These are phyloP conservation scores for Morone chrysops DNA, from an alignment of 2,113 vertebrate species.

Conservation along the genomic window DNA sequence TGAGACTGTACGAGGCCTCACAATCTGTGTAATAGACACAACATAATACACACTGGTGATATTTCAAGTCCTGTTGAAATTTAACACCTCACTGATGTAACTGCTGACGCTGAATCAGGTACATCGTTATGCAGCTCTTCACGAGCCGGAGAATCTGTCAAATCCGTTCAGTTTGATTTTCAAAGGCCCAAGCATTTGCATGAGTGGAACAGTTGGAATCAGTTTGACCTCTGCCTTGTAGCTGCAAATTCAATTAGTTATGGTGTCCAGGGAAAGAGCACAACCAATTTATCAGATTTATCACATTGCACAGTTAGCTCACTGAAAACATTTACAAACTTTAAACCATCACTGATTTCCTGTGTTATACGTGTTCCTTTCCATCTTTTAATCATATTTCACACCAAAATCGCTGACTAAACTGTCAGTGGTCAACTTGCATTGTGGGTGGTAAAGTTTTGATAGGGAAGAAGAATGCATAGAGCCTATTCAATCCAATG, in stretches of 20 bases:
- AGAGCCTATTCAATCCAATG: too few species aligned
- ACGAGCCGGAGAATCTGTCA: slow-evolving; percentile 9
- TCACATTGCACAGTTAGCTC: background rate
- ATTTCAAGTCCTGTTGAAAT: background rate
- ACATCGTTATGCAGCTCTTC: slow-evolving; percentile 8
- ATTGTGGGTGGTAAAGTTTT: background rate
- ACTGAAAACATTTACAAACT: background rate
- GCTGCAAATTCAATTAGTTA: slow-evolving; percentile 40
- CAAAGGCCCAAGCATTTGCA: slow-evolving; percentile 38
- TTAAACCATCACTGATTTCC: background rate
- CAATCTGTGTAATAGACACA: background rate
- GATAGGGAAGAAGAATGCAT: background rate
- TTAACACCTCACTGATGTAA: background rate
- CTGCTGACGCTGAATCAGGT: slow-evolving; percentile 14
- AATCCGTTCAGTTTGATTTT: slow-evolving; percentile 24
- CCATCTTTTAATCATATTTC: background rate
- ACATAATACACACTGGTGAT: background rate
- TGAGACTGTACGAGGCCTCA: background rate
- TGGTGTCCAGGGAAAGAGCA: slow-evolving; percentile 18
- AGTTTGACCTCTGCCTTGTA: slow-evolving; percentile 50
- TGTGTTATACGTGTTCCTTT: background rate
- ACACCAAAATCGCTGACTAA: background rate
- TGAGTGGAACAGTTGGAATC: slow-evolving; percentile 27
- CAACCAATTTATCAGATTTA: slow-evolving; percentile 16
- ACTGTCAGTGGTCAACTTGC: background rate